Evolutionary conservation across 2,888 invertebrate species (phyloP).

Genomic region (Parnassius orleans): DNA sequence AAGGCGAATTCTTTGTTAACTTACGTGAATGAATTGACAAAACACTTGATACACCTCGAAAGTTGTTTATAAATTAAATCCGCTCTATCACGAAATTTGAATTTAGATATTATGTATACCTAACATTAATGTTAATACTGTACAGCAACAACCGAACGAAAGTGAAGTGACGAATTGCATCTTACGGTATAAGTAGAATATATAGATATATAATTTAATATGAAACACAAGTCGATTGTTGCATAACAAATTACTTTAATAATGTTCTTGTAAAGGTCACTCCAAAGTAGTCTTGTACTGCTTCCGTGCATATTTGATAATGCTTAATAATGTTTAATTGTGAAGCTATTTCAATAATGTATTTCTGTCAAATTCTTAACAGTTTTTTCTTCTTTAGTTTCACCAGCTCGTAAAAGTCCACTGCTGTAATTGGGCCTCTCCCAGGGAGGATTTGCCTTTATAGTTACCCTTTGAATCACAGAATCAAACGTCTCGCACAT

Average conservation of each 20-base stretch:
- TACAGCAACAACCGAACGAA: constrained; percentile 9
- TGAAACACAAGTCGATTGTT: constrained; percentile 8
- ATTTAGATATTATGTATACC: background rate
- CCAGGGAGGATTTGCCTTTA: no score
- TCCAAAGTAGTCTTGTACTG: constrained; percentile 11
- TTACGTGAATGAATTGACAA: constrained; percentile 55
- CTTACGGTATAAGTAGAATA: background rate
- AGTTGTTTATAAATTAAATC: constrained; percentile 25
- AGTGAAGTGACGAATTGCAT: constrained; percentile 13
- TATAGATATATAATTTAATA: constrained; percentile 4
- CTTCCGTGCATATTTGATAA: background rate
- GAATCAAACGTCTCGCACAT: no score
- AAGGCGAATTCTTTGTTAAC: constrained; percentile 75
- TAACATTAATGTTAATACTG: constrained; percentile 4
- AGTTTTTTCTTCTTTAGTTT: no score
- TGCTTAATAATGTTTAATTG: background rate
- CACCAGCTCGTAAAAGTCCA: no score
- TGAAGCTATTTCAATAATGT: no score
- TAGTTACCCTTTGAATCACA: no score
- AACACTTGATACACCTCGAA: constrained; percentile 40
- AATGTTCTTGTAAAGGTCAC: constrained; percentile 18
- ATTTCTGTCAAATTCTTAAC: no score
- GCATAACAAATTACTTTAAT: constrained; percentile 19
- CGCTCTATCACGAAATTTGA: background rate
- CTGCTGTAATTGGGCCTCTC: no score